phyloP scores from a whole-genome alignment of 2,888 invertebrate genomes.

The Agapostemon virescens region DNA sequence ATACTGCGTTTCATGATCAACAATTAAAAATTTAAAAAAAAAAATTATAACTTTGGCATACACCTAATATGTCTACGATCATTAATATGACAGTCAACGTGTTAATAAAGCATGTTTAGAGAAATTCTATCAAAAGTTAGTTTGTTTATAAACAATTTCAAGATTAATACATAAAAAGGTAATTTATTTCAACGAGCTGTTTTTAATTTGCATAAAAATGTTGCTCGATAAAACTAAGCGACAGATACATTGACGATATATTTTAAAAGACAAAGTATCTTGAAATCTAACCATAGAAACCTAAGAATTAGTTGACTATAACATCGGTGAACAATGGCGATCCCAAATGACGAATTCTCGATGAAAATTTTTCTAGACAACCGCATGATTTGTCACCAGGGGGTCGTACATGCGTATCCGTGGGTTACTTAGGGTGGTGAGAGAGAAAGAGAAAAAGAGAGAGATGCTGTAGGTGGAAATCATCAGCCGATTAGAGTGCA shows the following conservation, averaged over 20 bases:
- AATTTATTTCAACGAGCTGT: neutral
- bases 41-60: too few relatives aligned
- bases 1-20: too few relatives aligned
- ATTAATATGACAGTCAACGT: too few relatives aligned
- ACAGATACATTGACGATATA: neutral
- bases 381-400: conserved; percentile 40
- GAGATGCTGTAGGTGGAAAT: conserved; percentile 65
- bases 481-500: conserved; percentile 80
- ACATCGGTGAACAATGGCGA: neutral
- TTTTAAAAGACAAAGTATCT: too few relatives aligned
- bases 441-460: conserved; percentile 40
- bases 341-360: neutral
- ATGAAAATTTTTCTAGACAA: conserved; percentile 22
- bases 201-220: neutral
- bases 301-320: neutral
- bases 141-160: neutral
- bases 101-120: too few relatives aligned
- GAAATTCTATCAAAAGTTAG: too few relatives aligned
- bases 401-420: neutral
- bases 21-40: too few relatives aligned
- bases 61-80: too few relatives aligned
- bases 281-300: neutral
- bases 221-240: neutral
- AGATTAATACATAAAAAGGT: neutral
- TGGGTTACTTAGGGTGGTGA: conserved; percentile 7